Conservation (phyloP, 1,140 invertebrate species). For the Hestina assimilis region DNA sequence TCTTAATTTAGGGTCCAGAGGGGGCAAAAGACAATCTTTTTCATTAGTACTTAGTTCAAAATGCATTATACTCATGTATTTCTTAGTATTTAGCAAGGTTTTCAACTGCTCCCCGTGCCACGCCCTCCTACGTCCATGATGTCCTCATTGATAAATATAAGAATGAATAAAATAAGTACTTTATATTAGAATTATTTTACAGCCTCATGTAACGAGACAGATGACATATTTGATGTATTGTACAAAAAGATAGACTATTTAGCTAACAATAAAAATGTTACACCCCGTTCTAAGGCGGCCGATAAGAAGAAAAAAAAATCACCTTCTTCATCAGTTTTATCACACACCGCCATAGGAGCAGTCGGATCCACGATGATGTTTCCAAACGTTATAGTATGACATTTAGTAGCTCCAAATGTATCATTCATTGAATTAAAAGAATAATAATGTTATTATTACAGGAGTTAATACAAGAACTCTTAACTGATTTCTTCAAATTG, state of each 20-base stretch:
- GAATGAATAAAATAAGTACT: too few relatives aligned
- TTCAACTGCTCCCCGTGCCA: too few relatives aligned
- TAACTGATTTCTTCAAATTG: constrained; percentile 50
- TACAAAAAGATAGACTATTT: constrained; percentile 54
- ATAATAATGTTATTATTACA: constrained; percentile 26
- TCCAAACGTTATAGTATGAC: constrained; percentile 44
- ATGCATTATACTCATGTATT: too few relatives aligned
- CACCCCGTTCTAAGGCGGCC: constrained; percentile 55
- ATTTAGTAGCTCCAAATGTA: too few relatives aligned
- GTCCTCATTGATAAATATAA: too few relatives aligned
- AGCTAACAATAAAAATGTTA: constrained; percentile 49
- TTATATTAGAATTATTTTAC: too few relatives aligned
- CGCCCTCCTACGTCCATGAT: too few relatives aligned
- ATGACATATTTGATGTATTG: constrained; percentile 57
- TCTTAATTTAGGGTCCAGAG: too few relatives aligned
- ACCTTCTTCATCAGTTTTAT: constrained; percentile 43
- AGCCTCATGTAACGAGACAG: constrained; percentile 28
- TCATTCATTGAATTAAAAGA: background rate
- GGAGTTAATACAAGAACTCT: constrained; percentile 59
- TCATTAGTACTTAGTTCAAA: too few relatives aligned
- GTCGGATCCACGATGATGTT: constrained; percentile 57
- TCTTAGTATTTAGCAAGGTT: too few relatives aligned
- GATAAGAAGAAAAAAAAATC: constrained; percentile 64
- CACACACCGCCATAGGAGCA: constrained; percentile 43
- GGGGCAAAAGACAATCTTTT: too few relatives aligned